A percentile compares a stretch with the other conserved stretches of the same genome.
phyloP scores from a whole-genome alignment of 2,888 invertebrate genomes.

The Chydorus sphaericus region DNA sequence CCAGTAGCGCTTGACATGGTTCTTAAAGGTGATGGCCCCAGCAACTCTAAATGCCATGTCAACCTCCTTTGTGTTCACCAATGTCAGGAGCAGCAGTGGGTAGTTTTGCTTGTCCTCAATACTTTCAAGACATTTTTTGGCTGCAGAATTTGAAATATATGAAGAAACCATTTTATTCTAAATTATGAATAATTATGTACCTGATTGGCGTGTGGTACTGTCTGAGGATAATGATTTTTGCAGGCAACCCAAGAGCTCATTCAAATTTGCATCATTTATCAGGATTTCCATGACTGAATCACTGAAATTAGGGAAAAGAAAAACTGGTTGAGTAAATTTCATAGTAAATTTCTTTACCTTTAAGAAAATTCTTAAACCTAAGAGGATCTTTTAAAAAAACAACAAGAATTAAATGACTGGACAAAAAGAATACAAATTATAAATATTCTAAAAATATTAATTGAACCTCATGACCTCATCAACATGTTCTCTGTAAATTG shows the following conservation, averaged over 20 bases:
- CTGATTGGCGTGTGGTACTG: constrained; percentile 62
- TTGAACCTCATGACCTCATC: too few relatives aligned
- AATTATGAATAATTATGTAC: constrained; percentile 44
- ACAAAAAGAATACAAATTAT: too few relatives aligned
- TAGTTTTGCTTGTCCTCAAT: constrained; percentile 84
- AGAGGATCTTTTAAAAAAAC: too few relatives aligned
- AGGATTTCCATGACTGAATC: constrained; percentile 83
- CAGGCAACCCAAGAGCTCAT: constrained; percentile 65
- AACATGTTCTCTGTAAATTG: too few relatives aligned
- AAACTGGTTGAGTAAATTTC: too few relatives aligned
- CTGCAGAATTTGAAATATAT: constrained; percentile 37
- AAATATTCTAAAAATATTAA: too few relatives aligned
- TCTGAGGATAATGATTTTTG: constrained; percentile 79
- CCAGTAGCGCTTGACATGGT: constrained; percentile 94
- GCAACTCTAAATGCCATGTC: constrained; percentile 72
- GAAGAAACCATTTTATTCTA: not conserved
- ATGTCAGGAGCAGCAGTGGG: constrained; percentile 64
- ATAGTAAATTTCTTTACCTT: too few relatives aligned
- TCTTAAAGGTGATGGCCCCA: constrained; percentile 89
- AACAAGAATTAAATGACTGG: too few relatives aligned
- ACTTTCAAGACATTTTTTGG: constrained; percentile 79
- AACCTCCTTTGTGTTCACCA: constrained; percentile 67
- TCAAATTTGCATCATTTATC: constrained; percentile 71
- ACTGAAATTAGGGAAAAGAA: not conserved
- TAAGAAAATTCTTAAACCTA: too few relatives aligned